Conservation (phyloP, 1,140 invertebrate species). For the honey bee (Apis mellifera) region DNA sequence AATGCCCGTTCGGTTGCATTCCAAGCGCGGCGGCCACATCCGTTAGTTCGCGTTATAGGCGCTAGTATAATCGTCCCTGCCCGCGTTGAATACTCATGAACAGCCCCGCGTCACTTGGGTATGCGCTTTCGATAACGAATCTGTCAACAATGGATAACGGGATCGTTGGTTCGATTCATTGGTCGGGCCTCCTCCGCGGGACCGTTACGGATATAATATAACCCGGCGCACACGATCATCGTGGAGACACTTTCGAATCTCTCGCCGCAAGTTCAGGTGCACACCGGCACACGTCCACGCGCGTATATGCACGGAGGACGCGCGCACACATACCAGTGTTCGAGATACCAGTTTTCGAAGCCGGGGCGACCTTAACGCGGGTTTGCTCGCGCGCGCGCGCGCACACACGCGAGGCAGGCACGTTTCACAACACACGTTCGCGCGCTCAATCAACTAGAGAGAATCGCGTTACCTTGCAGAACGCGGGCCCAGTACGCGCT, state of each 20-base stretch:
- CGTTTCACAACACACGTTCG: slow-evolving; percentile 66
- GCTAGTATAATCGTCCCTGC: not conserved
- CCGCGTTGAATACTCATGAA: slow-evolving; percentile 34
- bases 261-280: not conserved
- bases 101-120: not conserved
- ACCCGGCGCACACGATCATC: not conserved
- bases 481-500: slow-evolving; percentile 72
- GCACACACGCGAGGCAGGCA: slow-evolving; percentile 18
- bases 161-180: slow-evolving; percentile 10
- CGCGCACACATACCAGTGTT: not conserved
- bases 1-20: slow-evolving; percentile 7
- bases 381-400: slow-evolving; percentile 30
- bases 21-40: not conserved
- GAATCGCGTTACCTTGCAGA: slow-evolving; percentile 76
- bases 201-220: slow-evolving; percentile 3
- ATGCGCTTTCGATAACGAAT: slow-evolving; percentile 43
- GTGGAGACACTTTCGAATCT: not conserved
- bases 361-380: slow-evolving; percentile 42
- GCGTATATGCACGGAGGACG: accelerated
- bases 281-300: too few relatives aligned
- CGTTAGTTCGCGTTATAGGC: slow-evolving; percentile 18
- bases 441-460: slow-evolving; percentile 76
- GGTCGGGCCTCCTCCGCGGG: not conserved
- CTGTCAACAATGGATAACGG: slow-evolving; percentile 51
- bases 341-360: slow-evolving; percentile 11